These are phyloP conservation scores for Spilogale gracilis DNA, from an alignment of 2,113 vertebrate species.

Conservation along the genomic window DNA sequence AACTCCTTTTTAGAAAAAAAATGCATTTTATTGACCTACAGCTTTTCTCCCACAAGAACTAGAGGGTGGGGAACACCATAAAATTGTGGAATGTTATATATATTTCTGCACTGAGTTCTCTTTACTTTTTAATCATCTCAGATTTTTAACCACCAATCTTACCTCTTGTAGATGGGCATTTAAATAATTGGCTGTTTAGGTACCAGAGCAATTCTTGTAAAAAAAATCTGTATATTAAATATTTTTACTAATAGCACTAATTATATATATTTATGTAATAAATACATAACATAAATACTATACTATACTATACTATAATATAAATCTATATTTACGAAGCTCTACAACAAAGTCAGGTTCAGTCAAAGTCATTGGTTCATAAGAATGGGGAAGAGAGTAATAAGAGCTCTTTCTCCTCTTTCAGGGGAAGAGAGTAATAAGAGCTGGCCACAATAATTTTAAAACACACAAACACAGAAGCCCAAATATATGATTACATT, in stretches of 20 bases:
- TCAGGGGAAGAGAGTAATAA: background rate
- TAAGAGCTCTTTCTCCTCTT: conserved; percentile 42
- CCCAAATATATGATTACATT: conserved; percentile 67
- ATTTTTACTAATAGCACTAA: background rate
- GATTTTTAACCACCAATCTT: conserved; percentile 10
- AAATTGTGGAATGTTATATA: background rate
- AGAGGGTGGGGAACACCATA: background rate
- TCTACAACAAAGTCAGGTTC: background rate
- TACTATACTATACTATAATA: background rate
- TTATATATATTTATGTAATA: background rate
- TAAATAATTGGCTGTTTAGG: background rate
- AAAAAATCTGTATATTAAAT: background rate
- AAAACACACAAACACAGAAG: conserved; percentile 63
- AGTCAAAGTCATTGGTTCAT: background rate
- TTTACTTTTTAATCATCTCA: conserved; percentile 24
- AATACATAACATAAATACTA: background rate
- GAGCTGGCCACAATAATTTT: conserved; percentile 67
- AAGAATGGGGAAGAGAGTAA: background rate
- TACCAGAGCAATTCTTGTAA: background rate
- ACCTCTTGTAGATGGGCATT: background rate
- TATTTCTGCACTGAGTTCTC: background rate
- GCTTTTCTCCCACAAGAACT: background rate
- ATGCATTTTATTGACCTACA: background rate
- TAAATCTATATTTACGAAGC: background rate
- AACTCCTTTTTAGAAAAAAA: background rate